Percentiles rank a stretch among this genome's conserved stretches.
phyloP scores from a whole-genome alignment of 2,888 invertebrate genomes.

The Diachrysia chrysitis region DNA sequence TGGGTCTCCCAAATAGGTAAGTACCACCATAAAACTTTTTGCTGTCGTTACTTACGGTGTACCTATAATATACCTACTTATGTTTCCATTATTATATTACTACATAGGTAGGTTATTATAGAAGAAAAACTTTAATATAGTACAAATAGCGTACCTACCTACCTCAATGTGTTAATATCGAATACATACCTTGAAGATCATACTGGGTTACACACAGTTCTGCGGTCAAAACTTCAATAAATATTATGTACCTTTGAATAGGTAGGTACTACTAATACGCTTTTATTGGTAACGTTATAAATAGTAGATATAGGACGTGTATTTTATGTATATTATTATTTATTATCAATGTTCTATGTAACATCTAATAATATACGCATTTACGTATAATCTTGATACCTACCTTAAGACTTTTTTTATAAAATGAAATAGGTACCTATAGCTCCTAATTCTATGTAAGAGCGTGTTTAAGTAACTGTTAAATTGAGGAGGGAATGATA shows the following conservation, averaged over 20 bases:
- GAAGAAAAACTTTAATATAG: background rate
- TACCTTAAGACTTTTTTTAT: no score
- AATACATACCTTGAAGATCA: slow-evolving; percentile 30
- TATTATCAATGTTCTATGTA: background rate
- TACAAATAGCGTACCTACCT: slow-evolving; percentile 5
- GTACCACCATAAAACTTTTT: no score
- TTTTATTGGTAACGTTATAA: slow-evolving; percentile 34
- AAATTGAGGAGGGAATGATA: no score
- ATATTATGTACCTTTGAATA: slow-evolving; percentile 25
- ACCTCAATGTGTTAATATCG: slow-evolving; percentile 35
- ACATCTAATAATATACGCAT: background rate
- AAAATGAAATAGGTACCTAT: no score
- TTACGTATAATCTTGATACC: background rate
- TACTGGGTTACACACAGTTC: slow-evolving; percentile 49
- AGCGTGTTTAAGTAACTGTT: no score
- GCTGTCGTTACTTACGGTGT: no score
- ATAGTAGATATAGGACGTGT: no score
- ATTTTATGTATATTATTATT: no score
- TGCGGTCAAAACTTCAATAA: slow-evolving; percentile 51
- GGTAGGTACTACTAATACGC: slow-evolving; percentile 50
- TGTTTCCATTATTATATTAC: no score
- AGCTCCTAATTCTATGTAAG: no score
- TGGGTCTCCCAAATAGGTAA: no score
- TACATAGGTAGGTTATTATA: no score
- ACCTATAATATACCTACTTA: background rate